Evolutionary conservation across 2,888 invertebrate species (phyloP).

Genomic region (Latheticus oryzae): DNA sequence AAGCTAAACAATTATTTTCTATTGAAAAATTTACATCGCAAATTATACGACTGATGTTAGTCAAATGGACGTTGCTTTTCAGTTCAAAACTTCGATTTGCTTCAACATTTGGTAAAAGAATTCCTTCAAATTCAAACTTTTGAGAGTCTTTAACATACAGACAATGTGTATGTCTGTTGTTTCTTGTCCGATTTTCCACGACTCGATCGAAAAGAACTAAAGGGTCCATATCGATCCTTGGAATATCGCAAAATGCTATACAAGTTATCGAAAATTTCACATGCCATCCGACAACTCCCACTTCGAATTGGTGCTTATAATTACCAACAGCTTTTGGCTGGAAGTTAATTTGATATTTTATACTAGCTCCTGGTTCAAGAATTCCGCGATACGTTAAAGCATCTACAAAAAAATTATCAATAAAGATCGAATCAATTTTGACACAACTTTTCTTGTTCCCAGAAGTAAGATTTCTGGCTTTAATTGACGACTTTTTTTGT

Average conservation of each 20-base stretch:
- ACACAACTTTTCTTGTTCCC: neutral
- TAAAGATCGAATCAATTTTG: no score
- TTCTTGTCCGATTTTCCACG: slow-evolving; percentile 47
- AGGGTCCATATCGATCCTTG: slow-evolving; percentile 56
- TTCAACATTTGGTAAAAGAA: slow-evolving; percentile 42
- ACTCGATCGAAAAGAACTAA: slow-evolving; percentile 54
- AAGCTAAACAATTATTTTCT: slow-evolving; percentile 65
- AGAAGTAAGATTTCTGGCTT: neutral
- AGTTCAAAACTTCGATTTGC: slow-evolving; percentile 3
- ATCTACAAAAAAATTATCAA: no score
- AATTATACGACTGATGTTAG: slow-evolving; percentile 69
- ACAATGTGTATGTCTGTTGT: slow-evolving; percentile 47
- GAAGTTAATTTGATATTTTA: slow-evolving; percentile 53
- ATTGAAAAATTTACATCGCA: slow-evolving; percentile 67
- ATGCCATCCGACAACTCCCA: slow-evolving; percentile 56
- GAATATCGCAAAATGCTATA: slow-evolving; percentile 58
- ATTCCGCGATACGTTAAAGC: slow-evolving; percentile 41
- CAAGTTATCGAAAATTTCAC: slow-evolving; percentile 51
- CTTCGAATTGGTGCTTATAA: slow-evolving; percentile 53
- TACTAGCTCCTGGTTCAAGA: slow-evolving; percentile 47
- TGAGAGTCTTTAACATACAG: slow-evolving; percentile 54
- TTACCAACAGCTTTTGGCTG: slow-evolving; percentile 52
- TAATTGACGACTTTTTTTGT: no score
- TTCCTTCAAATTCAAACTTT: slow-evolving; percentile 59
- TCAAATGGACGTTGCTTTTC: slow-evolving; percentile 59